Base-by-base conservation (phyloP, 2,888 invertebrate species). In the Fabriciana adippe region DNA sequence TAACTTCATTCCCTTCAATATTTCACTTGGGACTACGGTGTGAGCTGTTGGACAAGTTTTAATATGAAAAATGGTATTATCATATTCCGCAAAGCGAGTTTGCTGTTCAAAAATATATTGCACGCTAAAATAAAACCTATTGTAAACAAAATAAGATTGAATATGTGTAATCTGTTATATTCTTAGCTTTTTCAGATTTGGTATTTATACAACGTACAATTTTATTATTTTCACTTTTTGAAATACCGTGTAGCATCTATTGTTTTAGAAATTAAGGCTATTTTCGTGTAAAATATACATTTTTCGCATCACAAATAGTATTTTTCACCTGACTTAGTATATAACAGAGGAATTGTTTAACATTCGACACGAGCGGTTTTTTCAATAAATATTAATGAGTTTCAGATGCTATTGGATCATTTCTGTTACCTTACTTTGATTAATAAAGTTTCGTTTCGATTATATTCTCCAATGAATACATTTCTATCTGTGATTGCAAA, bases 21-120 rank as follows among this genome's bases (percentile, higher is more conserved):
- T 73, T 74, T 73, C 75, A 67, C 76, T 70, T 64, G 77, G 76
- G 76, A 77, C 72, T 72, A 72, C 72, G 69, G 62, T 65, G 62
- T 65, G 65, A 65, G 65, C 68, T 71, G 66, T 69, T 75, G 82
- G 81, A 85, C 82, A 90, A 90, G 82, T 91, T 90, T 91, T 91
- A 91, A 91, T 91, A 87, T 88, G 91, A 91, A 91, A 91, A 91
- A 91, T 90, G 86, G 85, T 84, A 91, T 91, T 91, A 91, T 90
- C 86, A 87, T 89, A 84, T 79, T 74, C 74, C 73, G 78, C 79
- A 76, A 78, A 72, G 26, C 59, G 53, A 26, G 61, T 66, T 55
- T 59, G 18, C 48, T 45, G 56, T 61, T 14, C 55, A 59, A 66
- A 69, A 66, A 61, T 63, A 60, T n/a, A 21, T n/a, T 35, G 18